Percentiles rank a stretch among this genome's conserved stretches.
These are phyloP conservation scores for Hypotaenidia okinawae DNA, from an alignment of 2,797 vertebrate genomes.

Conservation along the genomic window DNA sequence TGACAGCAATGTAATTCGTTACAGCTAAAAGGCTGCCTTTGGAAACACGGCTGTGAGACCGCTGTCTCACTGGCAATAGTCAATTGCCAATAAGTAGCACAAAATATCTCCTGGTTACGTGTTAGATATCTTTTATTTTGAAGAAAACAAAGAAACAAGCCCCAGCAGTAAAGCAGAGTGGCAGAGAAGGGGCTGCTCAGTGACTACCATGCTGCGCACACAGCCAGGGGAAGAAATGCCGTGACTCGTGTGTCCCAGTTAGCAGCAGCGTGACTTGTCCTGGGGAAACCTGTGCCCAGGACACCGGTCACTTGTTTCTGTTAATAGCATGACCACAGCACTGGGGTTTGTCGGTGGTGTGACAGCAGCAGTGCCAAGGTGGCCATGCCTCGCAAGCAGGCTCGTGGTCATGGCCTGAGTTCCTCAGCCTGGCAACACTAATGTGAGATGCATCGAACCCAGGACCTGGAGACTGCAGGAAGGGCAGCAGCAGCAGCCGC, in stretches of 20 bases:
- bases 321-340: too few relatives aligned
- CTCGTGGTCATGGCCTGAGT: not conserved
- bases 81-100: not conserved
- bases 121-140: not conserved
- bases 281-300: too few relatives aligned
- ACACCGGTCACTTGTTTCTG: too few relatives aligned
- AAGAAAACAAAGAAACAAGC: not conserved
- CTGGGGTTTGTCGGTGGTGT: too few relatives aligned
- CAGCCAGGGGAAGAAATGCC: not conserved
- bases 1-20: not conserved
- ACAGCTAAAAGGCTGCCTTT: not conserved
- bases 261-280: not conserved
- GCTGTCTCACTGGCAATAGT: not conserved
- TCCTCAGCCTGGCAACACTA: too few relatives aligned
- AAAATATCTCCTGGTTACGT: not conserved
- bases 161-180: not conserved
- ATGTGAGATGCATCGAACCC: not conserved
- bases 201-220: fast-evolving
- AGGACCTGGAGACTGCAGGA: not conserved
- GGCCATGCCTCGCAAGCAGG: too few relatives aligned
- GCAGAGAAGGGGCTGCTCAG: not conserved
- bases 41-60: not conserved
- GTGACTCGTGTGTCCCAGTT: not conserved
- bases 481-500: not conserved
- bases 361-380: too few relatives aligned